Percentiles rank a stretch among this genome's conserved stretches.
Evolutionary conservation across 2,797 vertebrate species (phyloP).

Genomic region (Cossypha heuglini): DNA sequence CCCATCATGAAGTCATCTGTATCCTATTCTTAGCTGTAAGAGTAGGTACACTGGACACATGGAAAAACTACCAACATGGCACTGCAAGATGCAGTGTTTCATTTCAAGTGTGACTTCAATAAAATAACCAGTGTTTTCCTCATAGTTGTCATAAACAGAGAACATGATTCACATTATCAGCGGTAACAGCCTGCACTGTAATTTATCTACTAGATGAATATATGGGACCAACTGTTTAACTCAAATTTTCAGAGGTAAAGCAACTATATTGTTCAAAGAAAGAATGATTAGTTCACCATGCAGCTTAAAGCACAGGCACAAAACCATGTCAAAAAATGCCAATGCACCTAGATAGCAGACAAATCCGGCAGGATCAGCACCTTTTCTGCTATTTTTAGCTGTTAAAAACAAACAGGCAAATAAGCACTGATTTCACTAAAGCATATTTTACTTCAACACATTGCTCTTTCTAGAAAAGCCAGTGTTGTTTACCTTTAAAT

Average conservation of each 20-base stretch:
- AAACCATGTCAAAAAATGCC: neutral
- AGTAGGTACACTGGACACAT: neutral
- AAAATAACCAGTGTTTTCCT: neutral
- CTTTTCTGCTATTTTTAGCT: neutral
- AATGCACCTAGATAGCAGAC: accelerated
- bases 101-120: neutral
- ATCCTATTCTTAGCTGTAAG: neutral
- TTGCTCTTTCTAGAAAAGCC: neutral
- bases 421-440: accelerated
- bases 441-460: neutral
- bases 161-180: neutral
- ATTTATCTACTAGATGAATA: neutral
- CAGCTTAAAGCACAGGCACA: neutral
- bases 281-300: neutral
- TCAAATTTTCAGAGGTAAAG: neutral
- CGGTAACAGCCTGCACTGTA: neutral
- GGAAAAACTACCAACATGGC: neutral
- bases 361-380: neutral
- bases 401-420: neutral
- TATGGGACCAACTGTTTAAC: neutral
- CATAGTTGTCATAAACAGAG: neutral
- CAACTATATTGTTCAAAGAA: neutral
- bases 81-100: neutral
- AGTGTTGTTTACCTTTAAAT: neutral
- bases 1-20: neutral